Conservation (phyloP, 2,888 invertebrate genomes). For the Dimorphilus gyrociliatus region DNA sequence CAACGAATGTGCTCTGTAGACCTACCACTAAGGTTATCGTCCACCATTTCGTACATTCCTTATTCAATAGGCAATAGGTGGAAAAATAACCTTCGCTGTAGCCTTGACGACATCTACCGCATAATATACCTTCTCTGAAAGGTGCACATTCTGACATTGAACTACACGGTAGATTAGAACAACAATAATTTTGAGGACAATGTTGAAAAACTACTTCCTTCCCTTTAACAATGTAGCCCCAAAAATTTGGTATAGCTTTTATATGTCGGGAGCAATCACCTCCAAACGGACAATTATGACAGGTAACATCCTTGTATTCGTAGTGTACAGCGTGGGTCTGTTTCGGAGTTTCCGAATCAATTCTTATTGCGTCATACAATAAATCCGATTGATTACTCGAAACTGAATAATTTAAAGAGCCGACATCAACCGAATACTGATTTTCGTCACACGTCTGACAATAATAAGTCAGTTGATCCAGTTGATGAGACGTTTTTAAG, state of each 20-base stretch:
- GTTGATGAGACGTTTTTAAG: constrained; percentile 6
- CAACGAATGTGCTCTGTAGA: too few relatives aligned
- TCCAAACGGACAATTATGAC: constrained; percentile 9
- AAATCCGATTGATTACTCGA: constrained; percentile 2
- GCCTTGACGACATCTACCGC: constrained; percentile 10
- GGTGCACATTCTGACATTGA: constrained; percentile 7
- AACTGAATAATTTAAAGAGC: constrained; percentile 8
- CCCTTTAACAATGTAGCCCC: constrained; percentile 9
- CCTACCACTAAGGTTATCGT: constrained; percentile 7
- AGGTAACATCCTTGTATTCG: constrained; percentile 7
- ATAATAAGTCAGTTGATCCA: constrained; percentile 9
- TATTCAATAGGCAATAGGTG: constrained; percentile 8
- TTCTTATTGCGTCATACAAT: constrained; percentile 6
- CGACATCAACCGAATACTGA: constrained; percentile 8
- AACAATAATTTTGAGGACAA: constrained; percentile 13
- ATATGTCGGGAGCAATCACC: constrained; percentile 9
- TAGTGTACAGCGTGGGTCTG: constrained; percentile 4
- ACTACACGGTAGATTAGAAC: constrained; percentile 7
- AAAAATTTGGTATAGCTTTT: constrained; percentile 12
- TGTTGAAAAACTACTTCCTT: constrained; percentile 10
- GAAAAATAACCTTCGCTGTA: constrained; percentile 11
- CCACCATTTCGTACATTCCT: constrained; percentile 9
- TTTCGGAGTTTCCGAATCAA: constrained; percentile 5
- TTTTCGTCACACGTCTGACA: constrained; percentile 8
- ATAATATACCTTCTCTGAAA: constrained; percentile 9